Evolutionary conservation across 1,140 invertebrate genomes (phyloP).

Genomic region (Drosophila orena): DNA sequence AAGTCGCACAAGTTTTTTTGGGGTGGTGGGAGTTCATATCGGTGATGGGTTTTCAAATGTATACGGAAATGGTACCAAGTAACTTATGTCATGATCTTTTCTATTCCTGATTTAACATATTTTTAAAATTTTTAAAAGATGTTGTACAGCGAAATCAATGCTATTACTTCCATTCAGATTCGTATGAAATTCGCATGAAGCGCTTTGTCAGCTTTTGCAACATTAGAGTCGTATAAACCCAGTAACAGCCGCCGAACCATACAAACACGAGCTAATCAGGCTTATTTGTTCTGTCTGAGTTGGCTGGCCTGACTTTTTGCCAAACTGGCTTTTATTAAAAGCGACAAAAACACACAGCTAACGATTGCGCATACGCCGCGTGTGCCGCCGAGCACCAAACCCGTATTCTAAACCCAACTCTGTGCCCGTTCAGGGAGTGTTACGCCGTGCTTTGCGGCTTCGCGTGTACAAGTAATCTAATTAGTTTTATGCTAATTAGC

Average conservation of each 20-base stretch:
- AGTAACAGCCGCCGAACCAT: conserved; percentile 7
- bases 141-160: no score
- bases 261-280: conserved; percentile 70
- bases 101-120: not conserved
- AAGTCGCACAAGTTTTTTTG: not conserved
- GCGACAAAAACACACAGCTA: conserved; percentile 60
- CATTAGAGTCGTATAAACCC: conserved; percentile 3
- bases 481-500: conserved; percentile 83
- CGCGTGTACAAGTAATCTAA: conserved; percentile 82
- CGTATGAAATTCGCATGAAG: not conserved
- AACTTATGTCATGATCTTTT: not conserved
- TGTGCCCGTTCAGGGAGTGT: conserved; percentile 16
- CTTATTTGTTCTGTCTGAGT: conserved; percentile 68
- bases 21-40: no score
- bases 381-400: conserved; percentile 27
- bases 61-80: not conserved
- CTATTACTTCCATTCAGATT: not conserved
- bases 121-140: not conserved
- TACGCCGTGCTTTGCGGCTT: conserved; percentile 66
- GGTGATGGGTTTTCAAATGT: no score
- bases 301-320: conserved; percentile 67
- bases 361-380: conserved; percentile 74
- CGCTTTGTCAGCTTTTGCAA: not conserved
- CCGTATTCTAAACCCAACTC: conserved; percentile 11
- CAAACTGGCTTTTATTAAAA: conserved; percentile 78